phyloP scores from a whole-genome alignment of 2,113 vertebrate species.

The Nothocercus nigrocapillus region DNA sequence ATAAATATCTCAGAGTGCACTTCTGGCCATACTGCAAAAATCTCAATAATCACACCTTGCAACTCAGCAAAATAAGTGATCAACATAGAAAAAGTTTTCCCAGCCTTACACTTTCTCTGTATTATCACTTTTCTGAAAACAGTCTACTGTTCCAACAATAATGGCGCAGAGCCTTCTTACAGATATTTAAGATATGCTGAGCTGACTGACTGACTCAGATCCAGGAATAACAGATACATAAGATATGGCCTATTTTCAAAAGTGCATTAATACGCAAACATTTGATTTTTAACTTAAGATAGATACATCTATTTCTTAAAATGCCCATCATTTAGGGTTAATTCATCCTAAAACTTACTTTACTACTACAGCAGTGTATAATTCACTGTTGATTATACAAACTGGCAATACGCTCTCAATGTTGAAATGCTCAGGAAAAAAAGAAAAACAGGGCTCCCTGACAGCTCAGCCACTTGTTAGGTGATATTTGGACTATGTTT shows the following conservation, averaged over 20 bases:
- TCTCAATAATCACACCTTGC: not conserved
- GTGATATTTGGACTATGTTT: not conserved
- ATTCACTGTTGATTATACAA: not conserved
- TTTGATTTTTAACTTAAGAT: not conserved
- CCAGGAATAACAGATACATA: not conserved
- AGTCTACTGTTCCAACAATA: not conserved
- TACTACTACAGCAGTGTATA: not conserved
- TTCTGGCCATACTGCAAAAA: not conserved
- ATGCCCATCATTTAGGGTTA: not conserved
- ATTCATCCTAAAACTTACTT: not conserved
- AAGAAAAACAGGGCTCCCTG: not conserved
- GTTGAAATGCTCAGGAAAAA: not conserved
- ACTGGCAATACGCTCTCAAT: not conserved
- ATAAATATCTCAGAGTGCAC: not conserved
- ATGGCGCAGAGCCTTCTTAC: not conserved
- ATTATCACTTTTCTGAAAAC: not conserved
- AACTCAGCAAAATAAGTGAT: not conserved
- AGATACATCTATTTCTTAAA: not conserved
- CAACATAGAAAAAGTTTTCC: not conserved
- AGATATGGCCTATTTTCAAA: not conserved
- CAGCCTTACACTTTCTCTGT: not conserved
- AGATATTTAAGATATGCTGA: not conserved
- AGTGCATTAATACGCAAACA: fast-evolving
- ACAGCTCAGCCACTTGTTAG: not conserved
- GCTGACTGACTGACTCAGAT: not conserved